These are phyloP conservation scores for Palythoa heliodiscus DNA, from an alignment of 92 coral and sea anemone species.

Conservation along the genomic window DNA sequence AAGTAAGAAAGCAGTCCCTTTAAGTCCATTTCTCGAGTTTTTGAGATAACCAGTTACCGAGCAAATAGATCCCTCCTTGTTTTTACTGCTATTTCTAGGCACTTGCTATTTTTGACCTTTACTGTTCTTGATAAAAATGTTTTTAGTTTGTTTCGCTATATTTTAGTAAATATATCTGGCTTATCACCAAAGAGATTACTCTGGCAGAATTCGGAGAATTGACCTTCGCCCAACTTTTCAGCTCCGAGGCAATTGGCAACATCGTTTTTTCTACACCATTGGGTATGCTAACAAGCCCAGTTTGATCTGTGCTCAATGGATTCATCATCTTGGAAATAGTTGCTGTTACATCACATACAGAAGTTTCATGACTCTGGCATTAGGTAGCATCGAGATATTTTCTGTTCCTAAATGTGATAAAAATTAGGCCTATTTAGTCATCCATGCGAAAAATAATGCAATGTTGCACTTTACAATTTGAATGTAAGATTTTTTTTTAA, in stretches of 20 bases:
- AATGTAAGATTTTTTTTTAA: too few relatives aligned
- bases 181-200: conserved; percentile 33
- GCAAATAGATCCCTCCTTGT: conserved; percentile 49
- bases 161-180: conserved; percentile 41
- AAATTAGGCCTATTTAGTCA: background rate
- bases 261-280: conserved; percentile 38
- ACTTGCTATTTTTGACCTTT: conserved; percentile 19
- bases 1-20: conserved; percentile 44
- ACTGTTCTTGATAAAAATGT: conserved; percentile 37
- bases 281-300: conserved; percentile 36
- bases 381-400: conserved; percentile 49
- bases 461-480: background rate
- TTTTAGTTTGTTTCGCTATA: conserved; percentile 29
- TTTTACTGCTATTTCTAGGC: background rate
- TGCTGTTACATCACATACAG: conserved; percentile 34
- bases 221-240: conserved; percentile 37
- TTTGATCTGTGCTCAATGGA: conserved; percentile 49
- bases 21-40: conserved; percentile 46
- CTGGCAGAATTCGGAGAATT: conserved; percentile 7
- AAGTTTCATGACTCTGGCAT: conserved; percentile 45
- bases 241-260: conserved; percentile 39
- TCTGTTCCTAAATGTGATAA: conserved; percentile 28
- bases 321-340: conserved; percentile 52
- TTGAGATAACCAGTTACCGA: conserved; percentile 40
- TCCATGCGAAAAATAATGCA: background rate